These are phyloP conservation scores for Sycophila sp. DNA, from an alignment of 1,140 invertebrate species.

Conservation along the genomic window DNA sequence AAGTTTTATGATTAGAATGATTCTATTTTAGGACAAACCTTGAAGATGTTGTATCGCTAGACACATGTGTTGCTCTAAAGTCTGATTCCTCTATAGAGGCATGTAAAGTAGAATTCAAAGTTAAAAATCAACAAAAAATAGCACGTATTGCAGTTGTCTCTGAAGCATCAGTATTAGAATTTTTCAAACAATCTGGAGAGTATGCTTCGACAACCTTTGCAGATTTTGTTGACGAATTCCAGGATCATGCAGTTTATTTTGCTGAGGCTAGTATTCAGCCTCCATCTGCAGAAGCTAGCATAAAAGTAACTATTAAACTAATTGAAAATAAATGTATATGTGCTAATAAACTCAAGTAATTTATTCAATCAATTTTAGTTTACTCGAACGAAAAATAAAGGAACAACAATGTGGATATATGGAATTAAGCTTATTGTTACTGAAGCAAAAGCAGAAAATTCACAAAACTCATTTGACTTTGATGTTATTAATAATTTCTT, in stretches of 20 bases:
- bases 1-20: not conserved
- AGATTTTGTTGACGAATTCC: slow-evolving; percentile 62
- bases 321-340: slow-evolving; percentile 6
- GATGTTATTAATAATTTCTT: slow-evolving; percentile 53
- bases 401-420: slow-evolving; percentile 61
- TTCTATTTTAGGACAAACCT: slow-evolving; percentile 46
- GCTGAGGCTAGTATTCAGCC: slow-evolving; percentile 51
- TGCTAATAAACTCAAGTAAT: slow-evolving; percentile 1
- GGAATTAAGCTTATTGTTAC: slow-evolving; percentile 59
- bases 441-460: slow-evolving; percentile 42
- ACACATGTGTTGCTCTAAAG: slow-evolving; percentile 56
- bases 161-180: slow-evolving; percentile 61
- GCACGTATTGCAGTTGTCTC: slow-evolving; percentile 56
- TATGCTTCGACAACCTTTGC: slow-evolving; percentile 59
- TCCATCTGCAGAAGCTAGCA: slow-evolving; percentile 58
- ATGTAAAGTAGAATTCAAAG: slow-evolving; percentile 56
- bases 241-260: slow-evolving; percentile 57
- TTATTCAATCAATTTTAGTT: slow-evolving; percentile 53
- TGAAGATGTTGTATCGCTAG: slow-evolving; percentile 54
- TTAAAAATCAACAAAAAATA: slow-evolving; percentile 56
- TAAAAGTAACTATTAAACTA: slow-evolving; percentile 55
- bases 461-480: slow-evolving; percentile 47
- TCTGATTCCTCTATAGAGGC: slow-evolving; percentile 45
- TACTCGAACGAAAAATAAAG: slow-evolving; percentile 58
- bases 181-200: slow-evolving; percentile 64